Evolutionary conservation across 2,113 vertebrate species (phyloP), one percentile per base, ranked within the genome.

Genomic region (Oriolus oriolus): DNA sequence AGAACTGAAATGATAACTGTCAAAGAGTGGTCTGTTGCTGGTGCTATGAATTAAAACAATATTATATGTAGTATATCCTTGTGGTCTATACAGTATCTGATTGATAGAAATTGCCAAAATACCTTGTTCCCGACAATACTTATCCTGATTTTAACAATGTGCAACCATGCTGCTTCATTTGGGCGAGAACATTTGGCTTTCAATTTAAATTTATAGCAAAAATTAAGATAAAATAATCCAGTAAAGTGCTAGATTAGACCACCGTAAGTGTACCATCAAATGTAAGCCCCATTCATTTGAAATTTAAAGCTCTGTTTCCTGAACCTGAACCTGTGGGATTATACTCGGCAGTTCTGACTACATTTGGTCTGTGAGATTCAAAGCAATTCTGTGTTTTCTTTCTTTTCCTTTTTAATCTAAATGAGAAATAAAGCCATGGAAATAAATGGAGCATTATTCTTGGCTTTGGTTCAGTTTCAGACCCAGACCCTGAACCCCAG

Each of bases 381-480:
- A 79, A 92, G n/a, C 11, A 75, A 63, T 87, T 66, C 45, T 65
- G 26, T 83, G 31, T 31, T 93, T 88, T 73, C 24, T 85, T 96
- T 85, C 37, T 73, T 82, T 80, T 45, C 35, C 11, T 71, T 93
- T 96, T 92, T 66, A 86, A 95, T 71, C 56, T 81, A 60, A 93
- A 95, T n/a, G 56, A 88, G 52, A 74, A 89, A 80, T 74, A 95
- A 95, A 95, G 35, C 47, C 56, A 37, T 26, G 35, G 80, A 95
- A 97, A 89, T 77, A 89, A 95, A 81, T n/a, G 52, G 47, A 78
- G 20, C 39, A 41, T 92, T 92, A 54, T 90, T 93, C 71, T 95
- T 95, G 86, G 86, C 42, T 84, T 70, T 68, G 35, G 37, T 87
- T 92, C 68, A 63, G 37, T 65, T 90, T 94, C 59, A 65, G 42